Evolutionary conservation across 2,113 vertebrate species (phyloP), one percentile per base, ranked within the genome.

Genomic region (Albula glossodonta): DNA sequence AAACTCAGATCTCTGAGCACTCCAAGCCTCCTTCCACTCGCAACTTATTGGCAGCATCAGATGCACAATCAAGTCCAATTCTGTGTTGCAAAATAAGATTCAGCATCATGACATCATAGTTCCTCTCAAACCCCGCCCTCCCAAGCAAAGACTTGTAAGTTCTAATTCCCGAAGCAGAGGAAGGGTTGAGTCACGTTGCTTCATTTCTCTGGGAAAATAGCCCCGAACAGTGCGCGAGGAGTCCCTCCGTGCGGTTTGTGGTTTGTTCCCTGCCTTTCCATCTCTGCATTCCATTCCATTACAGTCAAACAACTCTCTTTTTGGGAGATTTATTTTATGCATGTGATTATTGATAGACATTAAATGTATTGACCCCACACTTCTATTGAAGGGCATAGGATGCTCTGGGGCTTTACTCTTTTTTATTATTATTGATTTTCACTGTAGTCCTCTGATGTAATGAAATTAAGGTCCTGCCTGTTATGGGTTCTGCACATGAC

Each of bases 1-100:
- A 66, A 63, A 87, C 86, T 80, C 25, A 51, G 86, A 89, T 87
- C 90, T 85, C 53, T 13, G 86, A 78, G 70, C 83, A 83, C 84
- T 82, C 80, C 80, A 48, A 85, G 84, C 50, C 85, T 87, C 88
- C 66, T 51, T 74, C 83, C 63, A 9, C 49, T 49, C 50, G 19
- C 22, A 19, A 31, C 56, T 56, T 66, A 86, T 60, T 84, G 83
- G 83, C 83, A 74, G 60, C 57, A 51, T 17, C 57, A 51, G 66
- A 86, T 82, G 41, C 83, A 85, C 85, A 5, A 41, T 49, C 15
- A 87, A 87, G 84, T 90, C 70, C 57, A 50, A 48, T 10, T 81
- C n/a, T 8, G 25, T 15, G 52, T 31, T 9, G 31, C 6, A 17
- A 60, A 56, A 82, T 31, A 25, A 60, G 31, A 57, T 60, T 41